phyloP scores from a whole-genome alignment of 2,113 vertebrate genomes.

The Nibea albiflora region DNA sequence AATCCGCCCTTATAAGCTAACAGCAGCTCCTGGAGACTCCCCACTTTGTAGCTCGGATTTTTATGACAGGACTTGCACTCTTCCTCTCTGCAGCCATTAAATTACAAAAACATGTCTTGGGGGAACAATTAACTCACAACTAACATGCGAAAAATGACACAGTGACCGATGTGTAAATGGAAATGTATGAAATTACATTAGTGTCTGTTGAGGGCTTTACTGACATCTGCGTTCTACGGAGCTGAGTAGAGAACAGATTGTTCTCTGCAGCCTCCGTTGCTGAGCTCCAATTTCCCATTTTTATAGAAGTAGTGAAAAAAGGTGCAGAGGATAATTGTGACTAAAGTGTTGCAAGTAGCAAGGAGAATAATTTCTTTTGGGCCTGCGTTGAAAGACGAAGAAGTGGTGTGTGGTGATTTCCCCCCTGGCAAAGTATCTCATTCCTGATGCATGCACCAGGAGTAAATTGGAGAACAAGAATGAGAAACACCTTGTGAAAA shows the following conservation, averaged over 20 bases:
- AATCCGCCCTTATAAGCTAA: neutral
- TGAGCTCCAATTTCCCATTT: slow-evolving; percentile 27
- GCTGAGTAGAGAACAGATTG: slow-evolving; percentile 36
- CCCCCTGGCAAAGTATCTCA: slow-evolving; percentile 19
- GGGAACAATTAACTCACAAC: slow-evolving; percentile 19
- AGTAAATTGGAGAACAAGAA: slow-evolving; percentile 1
- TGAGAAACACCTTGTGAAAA: neutral
- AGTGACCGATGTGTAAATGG: slow-evolving; percentile 18
- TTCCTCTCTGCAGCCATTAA: slow-evolving; percentile 31
- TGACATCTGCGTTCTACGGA: slow-evolving; percentile 58
- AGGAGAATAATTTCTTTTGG: slow-evolving; percentile 49
- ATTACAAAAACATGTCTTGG: slow-evolving; percentile 35
- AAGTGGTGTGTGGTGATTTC: slow-evolving; percentile 48
- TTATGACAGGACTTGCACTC: slow-evolving; percentile 36
- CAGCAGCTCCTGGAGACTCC: slow-evolving; percentile 25
- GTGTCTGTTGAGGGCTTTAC: slow-evolving; percentile 29
- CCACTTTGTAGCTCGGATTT: slow-evolving; percentile 20
- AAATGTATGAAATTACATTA: slow-evolving; percentile 42
- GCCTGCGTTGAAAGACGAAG: slow-evolving; percentile 38
- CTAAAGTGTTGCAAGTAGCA: slow-evolving; percentile 14
- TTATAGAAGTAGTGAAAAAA: slow-evolving; percentile 29
- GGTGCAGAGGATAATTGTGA: slow-evolving; percentile 15
- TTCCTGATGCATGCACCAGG: slow-evolving; percentile 19
- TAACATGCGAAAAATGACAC: slow-evolving; percentile 10
- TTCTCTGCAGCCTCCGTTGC: slow-evolving; percentile 15